Evolutionary conservation across 2,797 vertebrate genomes (phyloP), one percentile per base, ranked within the genome.

Genomic region (Pipistrellus pipistrellus): DNA sequence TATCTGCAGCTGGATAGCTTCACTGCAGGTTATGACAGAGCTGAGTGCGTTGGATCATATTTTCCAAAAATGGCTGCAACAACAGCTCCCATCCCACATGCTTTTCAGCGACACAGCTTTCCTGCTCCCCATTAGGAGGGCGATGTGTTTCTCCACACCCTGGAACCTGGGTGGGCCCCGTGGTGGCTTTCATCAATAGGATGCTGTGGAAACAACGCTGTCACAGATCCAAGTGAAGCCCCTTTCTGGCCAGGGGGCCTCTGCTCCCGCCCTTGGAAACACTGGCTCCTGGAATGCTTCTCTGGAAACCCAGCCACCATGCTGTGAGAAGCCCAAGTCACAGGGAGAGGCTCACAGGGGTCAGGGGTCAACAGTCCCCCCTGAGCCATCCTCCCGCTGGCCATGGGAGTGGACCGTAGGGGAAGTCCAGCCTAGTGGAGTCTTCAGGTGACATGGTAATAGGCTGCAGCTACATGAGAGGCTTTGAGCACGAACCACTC

Each of bases 21-120:
- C 62, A n/a, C 2, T 69, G 38, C 73, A 86, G 84, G 91, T 91
- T 87, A 25, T 41, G 72, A 80, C 53, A 77, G 82, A 88, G 88
- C 51, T 4, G 44, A 78, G 13, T 13, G 64, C 0, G 3, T 35
- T 0, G 3, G 68, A 5, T 93, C 81, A 55, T 44, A 64, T 57
- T 96, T 97, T 95, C 94, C 89, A 85, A 89, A 93, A 51, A 69
- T 69, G 92, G 62, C 59, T 85, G 53, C 35, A 46, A 5, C 46
- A 11, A 8, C 35, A 68, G 11, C 57, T 71, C 41, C 21, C 8
- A 11, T 17, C 55, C n/a, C 72, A 77, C 48, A 1, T 66, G 57
- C 75, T 73, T 80, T 68, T 59, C 0, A 12, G 71, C 30, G n/a
- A 57, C 20, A 44, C 41, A 90, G 81, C 35, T 69, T 80, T 55